Base-by-base conservation (phyloP, 1,140 invertebrate genomes). In the Oncopodura yosiiana region DNA sequence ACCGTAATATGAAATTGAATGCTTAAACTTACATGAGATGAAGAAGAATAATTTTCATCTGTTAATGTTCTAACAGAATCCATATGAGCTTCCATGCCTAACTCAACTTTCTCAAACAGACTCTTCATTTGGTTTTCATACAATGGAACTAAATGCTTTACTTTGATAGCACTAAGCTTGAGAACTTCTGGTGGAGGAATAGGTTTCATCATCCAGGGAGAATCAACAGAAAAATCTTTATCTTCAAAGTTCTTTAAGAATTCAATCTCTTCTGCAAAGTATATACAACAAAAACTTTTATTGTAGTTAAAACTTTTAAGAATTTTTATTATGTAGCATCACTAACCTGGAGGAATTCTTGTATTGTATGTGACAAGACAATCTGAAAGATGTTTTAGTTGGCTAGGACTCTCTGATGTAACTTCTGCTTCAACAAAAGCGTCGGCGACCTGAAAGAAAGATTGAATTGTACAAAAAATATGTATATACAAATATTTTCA, bases 121-220 rank as follows among this genome's bases (percentile, higher is more conserved):
- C 24, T 53, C 9, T 37, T 32, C 16, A 55, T 19, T 43, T 52
- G 19, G 24, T 50, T 55, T 38, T 60, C 48, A 4, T 49, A 41
- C 11, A 60, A 30, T 0, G 53, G 41, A n/a, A 60, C 27, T 18
- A 60, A 42, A 29, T 60, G 48, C 37, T 60, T 60, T 2, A 60
- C 52, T 52, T 60, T 60, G 6, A 60, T 29, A 14, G 53, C 58
- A 1, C 48, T 42, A n/a, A 50, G 21, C n/a, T 60, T 55, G 2
- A 55, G 26, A 42, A 23, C 39, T 36, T 55, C 42, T 52, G 52
- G 58, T 12, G 48, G 52, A 26, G 53, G 58, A 11, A 53, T 27
- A 3, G 56, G 56, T 19, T 45, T 50, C 34, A 34, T 19, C 21
- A 42, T 24, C 34, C 38, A 50, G 11, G 42, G 42, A 1, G 21